phyloP scores from a whole-genome alignment of 1,140 invertebrate genomes.

The Philopotamus ludificatus region DNA sequence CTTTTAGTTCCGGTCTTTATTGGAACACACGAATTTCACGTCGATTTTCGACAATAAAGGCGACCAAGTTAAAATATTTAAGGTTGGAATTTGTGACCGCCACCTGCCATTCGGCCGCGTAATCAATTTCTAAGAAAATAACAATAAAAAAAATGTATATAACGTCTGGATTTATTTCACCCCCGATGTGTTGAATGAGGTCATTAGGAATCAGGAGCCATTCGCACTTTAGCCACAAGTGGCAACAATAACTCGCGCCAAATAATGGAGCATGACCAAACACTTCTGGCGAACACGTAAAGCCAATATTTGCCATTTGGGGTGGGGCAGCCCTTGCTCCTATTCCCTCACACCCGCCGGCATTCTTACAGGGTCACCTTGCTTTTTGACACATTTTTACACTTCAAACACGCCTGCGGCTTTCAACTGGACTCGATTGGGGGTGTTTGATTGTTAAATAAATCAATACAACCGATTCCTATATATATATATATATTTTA shows the following conservation, averaged over 20 bases:
- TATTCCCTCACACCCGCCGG: background rate
- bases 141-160: too few species aligned
- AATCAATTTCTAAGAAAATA: background rate
- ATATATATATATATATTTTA: too few species aligned
- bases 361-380: background rate
- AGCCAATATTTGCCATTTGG: slow-evolving; percentile 41
- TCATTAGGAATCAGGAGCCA: slow-evolving; percentile 1
- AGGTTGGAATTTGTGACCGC: slow-evolving; percentile 6
- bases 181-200: background rate
- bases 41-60: slow-evolving; percentile 25
- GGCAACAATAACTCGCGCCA: slow-evolving; percentile 15
- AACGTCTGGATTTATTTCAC: too few species aligned
- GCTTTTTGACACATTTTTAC: slow-evolving; percentile 12
- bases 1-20: slow-evolving; percentile 21
- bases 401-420: too few species aligned
- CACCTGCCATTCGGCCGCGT: background rate
- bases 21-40: slow-evolving; percentile 29
- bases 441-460: too few species aligned
- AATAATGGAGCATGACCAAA: slow-evolving; percentile 40
- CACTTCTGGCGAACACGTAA: slow-evolving; percentile 39
- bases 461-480: too few species aligned
- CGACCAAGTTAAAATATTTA: slow-evolving; percentile 30
- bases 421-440: too few species aligned
- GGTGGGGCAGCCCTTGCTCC: background rate
- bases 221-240: slow-evolving; percentile 19